Percentiles rank a stretch among this genome's conserved stretches.
Conservation (phyloP, 2,888 invertebrate genomes). For the Oasisia sp. region DNA sequence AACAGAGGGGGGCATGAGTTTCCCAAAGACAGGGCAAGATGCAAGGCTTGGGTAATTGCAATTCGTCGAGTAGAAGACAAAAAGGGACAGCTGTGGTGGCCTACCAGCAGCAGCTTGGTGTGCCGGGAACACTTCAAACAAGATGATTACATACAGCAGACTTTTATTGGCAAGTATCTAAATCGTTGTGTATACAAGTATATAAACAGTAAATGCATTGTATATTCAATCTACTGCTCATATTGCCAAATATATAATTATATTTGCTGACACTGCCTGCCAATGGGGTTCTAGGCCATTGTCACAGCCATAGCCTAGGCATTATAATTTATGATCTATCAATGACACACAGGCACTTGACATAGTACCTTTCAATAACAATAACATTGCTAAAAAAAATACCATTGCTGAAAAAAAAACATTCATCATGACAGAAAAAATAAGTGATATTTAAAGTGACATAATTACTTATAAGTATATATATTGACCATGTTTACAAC, state of each 20-base stretch:
- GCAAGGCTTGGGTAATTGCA: conserved; percentile 8
- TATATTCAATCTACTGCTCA: not conserved
- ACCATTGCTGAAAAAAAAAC: not conserved
- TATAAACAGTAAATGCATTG: not conserved
- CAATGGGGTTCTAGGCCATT: not conserved
- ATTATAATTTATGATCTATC: no score
- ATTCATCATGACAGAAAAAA: not conserved
- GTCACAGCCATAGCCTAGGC: no score
- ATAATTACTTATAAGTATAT: not conserved
- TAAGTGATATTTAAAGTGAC: no score
- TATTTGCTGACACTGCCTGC: not conserved
- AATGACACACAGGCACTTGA: no score
- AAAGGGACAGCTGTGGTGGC: conserved; percentile 3
- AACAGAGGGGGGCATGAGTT: conserved; percentile 17
- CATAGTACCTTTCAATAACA: no score
- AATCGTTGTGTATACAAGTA: not conserved
- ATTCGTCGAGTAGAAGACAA: not conserved
- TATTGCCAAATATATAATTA: not conserved
- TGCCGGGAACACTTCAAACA: not conserved
- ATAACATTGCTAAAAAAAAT: not conserved
- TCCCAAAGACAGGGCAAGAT: not conserved
- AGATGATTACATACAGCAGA: not conserved
- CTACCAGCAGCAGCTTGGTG: not conserved
- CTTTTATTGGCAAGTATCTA: not conserved
- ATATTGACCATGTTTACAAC: not conserved